Evolutionary conservation across 2,797 vertebrate species (phyloP), one percentile per base, ranked within the genome.

Genomic region (Aphelocoma californica): DNA sequence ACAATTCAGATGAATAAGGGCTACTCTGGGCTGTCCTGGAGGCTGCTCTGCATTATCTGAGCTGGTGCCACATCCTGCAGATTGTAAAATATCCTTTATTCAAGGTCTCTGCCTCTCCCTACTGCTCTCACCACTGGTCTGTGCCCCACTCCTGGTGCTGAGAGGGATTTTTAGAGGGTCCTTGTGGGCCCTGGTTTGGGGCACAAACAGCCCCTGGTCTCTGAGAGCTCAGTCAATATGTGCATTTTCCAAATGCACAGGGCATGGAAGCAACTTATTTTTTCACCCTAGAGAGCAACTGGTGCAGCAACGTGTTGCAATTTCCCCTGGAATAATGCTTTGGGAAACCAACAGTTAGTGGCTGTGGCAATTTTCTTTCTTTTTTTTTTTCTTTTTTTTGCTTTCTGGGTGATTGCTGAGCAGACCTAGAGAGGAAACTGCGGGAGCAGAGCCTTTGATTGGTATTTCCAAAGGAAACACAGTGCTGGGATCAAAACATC

Each of bases 211-310:
- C 25, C 32, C 25, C 8, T 32, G 64, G 4, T 31, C 16, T 62
- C 69, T 14, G 29, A 73, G 1, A n/a, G 8, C 40, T 62, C 38
- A 17, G n/a, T 24, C 44, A 65, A 20, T 7, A 1, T 0, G 0
- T 7, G 7, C 1, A 0, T 40, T 42, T 88, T 80, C 79, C 56
- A 73, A 47, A 74, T 17, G 26, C 32, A 4, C 7, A 14, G 48
- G 19, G 7, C 31, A 23, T 7, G 12, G 38, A 92, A 71, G 53
- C 3, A 6, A 11, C 23, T 60, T 8, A n/a, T 32, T 56, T 56
- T 7, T 1, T 19, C 29, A 60, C 23, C 44, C 45, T 36, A 20
- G 47, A 45, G 26, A 78, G 29, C n/a, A 81, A 17, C 14, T 26
- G 25, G 15, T 78, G 24, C 28, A 61, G 51, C 38, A 40, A 40